Evolutionary conservation across 2,113 vertebrate genomes (phyloP), one percentile per base, ranked within the genome.

Genomic region (Leucoraja erinaceus): DNA sequence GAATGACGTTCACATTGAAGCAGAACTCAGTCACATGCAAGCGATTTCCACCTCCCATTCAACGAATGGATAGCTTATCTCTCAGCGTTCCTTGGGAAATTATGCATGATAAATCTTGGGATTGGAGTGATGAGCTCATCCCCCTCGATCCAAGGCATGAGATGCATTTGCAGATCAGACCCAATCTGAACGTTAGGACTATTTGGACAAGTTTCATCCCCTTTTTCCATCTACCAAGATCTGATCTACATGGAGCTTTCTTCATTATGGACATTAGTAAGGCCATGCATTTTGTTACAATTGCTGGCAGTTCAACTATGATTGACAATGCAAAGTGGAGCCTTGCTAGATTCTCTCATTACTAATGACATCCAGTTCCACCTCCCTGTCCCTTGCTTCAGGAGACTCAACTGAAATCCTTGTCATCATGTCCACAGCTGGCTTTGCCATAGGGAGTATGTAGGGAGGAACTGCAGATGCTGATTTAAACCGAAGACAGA

Each of bases 11-110:
- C 25, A 54, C 9, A 83, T 2, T 20, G 56, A 61, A 86, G 83
- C 83, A 63, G 1, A 86, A 86, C 25, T n/a, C 79, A 83, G 79
- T 56, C 54, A 61, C 83, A 63, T 59, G 79, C 79, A 86, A 86
- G 54, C 83, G n/a, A 28, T 5, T n/a, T 7, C 11, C 83, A 61
- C 11, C 56, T 2, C 22, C 38, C 38, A 22, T 4, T 90, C n/a
- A 70, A 4, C 20, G 61, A 90, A 38, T 38, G 61, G 5, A 66
- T 20, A 1, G 31, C n/a, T 16, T 63, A 38, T 68, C 25, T 63
- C 16, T 61, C 7, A 20, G 31, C 10, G 10, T 90, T 70, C 31
- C 86, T 22, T 4, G 18, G 86, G 61, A 70, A 70, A 70, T 70
- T 68, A 70, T 90, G 86, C 33, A 33, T 16, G 5, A 10, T 14